Evolutionary conservation across 2,113 vertebrate species (phyloP).

Genomic region (Eira barbara): DNA sequence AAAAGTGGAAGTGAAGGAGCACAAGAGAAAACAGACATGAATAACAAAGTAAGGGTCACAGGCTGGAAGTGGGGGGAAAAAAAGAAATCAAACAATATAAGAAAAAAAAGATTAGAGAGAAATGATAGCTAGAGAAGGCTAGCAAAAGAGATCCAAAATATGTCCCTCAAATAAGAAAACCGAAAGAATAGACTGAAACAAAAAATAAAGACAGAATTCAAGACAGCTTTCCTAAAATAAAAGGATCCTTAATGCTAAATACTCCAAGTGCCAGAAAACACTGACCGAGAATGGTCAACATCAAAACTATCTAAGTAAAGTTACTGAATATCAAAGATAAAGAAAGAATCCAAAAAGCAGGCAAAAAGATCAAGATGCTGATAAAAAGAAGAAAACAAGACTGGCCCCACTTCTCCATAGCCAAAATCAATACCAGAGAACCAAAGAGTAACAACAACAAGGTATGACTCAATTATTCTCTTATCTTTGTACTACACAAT

Average conservation of each 20-base stretch:
- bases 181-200: not conserved
- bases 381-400: not conserved
- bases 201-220: slow-evolving; percentile 4
- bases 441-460: not conserved
- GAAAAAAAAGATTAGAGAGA: not conserved
- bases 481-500: not conserved
- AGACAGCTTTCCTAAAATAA: not conserved
- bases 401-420: not conserved
- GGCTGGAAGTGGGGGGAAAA: not conserved
- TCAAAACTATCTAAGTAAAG: not conserved
- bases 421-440: not conserved
- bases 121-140: not conserved
- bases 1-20: not conserved
- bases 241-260: not conserved
- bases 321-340: not conserved
- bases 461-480: not conserved
- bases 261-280: not conserved
- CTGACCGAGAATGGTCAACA: not conserved
- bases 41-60: not conserved
- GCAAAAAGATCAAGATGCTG: not conserved
- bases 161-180: not conserved
- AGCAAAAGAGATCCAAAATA: not conserved
- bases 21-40: not conserved
- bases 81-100: not conserved
- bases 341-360: not conserved